Conservation (phyloP, 2,113 vertebrate genomes). For the Antigone vipio region DNA sequence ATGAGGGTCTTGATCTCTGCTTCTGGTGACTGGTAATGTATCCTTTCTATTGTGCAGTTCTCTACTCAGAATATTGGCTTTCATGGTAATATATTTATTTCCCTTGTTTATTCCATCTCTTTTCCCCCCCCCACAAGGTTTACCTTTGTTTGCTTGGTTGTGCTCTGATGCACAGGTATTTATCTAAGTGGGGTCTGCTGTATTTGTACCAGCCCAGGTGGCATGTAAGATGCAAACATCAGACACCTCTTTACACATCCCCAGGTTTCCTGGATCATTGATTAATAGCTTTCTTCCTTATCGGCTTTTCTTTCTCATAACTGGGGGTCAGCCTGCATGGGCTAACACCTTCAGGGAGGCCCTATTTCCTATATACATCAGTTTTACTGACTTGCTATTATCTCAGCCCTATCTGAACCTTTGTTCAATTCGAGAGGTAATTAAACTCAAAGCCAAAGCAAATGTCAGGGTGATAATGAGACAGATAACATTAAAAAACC, state of each 20-base stretch:
- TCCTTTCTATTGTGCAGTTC: background rate
- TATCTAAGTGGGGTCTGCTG: conserved; percentile 63
- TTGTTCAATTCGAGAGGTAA: conserved; percentile 72
- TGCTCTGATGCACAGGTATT: conserved; percentile 75
- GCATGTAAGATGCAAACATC: conserved; percentile 70
- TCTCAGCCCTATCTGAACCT: conserved; percentile 59
- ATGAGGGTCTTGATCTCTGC: background rate
- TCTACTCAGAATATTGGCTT: background rate
- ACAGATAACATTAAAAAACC: conserved; percentile 38
- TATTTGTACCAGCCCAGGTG: conserved; percentile 73
- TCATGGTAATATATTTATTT: conserved; percentile 40
- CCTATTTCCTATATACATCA: conserved; percentile 49
- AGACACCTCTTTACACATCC: conserved; percentile 52
- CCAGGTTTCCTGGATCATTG: conserved; percentile 20
- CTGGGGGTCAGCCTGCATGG: conserved; percentile 54
- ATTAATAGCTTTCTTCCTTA: conserved; percentile 59
- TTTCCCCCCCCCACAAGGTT: background rate
- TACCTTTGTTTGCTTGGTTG: conserved; percentile 53
- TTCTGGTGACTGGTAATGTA: background rate
- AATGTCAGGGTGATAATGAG: conserved; percentile 77
- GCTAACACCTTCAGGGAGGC: conserved; percentile 62
- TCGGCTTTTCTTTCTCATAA: conserved; percentile 44
- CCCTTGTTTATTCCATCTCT: conserved; percentile 18
- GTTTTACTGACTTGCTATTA: conserved; percentile 55
- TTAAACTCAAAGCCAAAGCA: conserved; percentile 75